Percentiles rank a stretch among this genome's conserved stretches.
Evolutionary conservation across 2,797 vertebrate genomes (phyloP).

Genomic region (Melanotaenia parkinsoni): DNA sequence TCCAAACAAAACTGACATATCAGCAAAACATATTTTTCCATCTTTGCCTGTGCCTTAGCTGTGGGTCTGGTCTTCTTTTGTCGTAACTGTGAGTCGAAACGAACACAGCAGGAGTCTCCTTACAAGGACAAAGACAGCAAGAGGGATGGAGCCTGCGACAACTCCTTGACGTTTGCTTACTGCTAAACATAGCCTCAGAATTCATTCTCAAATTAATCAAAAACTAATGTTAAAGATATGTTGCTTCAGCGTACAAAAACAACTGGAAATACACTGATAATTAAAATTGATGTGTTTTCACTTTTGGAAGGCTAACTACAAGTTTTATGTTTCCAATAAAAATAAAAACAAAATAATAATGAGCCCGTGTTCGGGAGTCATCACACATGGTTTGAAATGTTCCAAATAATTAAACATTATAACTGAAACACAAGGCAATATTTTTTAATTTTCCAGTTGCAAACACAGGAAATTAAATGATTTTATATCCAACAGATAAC

Average conservation of each 20-base stretch:
- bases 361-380: not conserved
- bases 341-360: too few relatives aligned
- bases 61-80: conserved; percentile 53
- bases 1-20: conserved; percentile 56
- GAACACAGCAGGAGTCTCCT: conserved; percentile 76
- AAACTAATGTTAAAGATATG: conserved; percentile 19
- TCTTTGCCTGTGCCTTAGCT: conserved; percentile 31
- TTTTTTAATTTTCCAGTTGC: not conserved
- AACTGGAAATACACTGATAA: not conserved
- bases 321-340: not conserved
- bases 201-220: conserved; percentile 26
- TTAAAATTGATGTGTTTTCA: conserved; percentile 9
- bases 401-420: not conserved
- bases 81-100: conserved; percentile 57
- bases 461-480: conserved; percentile 2
- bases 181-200: conserved; percentile 14
- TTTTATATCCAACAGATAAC: conserved; percentile 41
- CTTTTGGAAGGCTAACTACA: not conserved
- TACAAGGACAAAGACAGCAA: conserved; percentile 81
- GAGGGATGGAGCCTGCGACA: conserved; percentile 59
- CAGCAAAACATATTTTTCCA: conserved; percentile 35
- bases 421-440: not conserved
- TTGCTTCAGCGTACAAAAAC: not conserved
- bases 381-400: not conserved
- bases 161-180: conserved; percentile 60